Evolutionary conservation across 1,140 invertebrate genomes (phyloP).

Genomic region (Hyposmocoma kahamanoa): DNA sequence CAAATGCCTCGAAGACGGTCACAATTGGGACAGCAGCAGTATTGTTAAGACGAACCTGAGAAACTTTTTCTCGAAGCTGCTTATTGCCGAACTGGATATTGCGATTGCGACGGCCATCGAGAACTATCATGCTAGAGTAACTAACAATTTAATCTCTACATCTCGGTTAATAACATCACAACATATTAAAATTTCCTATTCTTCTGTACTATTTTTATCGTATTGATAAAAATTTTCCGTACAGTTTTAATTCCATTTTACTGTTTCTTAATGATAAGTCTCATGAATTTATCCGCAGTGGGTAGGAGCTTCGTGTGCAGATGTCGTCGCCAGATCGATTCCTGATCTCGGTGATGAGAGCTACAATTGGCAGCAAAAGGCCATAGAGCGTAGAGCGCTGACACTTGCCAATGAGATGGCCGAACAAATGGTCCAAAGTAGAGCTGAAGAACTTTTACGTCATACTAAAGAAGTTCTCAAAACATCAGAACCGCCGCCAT

Average conservation of each 20-base stretch:
- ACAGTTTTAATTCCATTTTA: not conserved
- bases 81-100: constrained; percentile 53
- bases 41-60: constrained; percentile 39
- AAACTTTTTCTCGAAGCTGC: constrained; percentile 44
- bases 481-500: constrained; percentile 35
- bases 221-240: not conserved
- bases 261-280: not conserved
- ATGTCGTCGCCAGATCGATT: constrained; percentile 18
- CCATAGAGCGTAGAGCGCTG: constrained; percentile 39
- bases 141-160: not conserved
- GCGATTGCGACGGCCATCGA: constrained; percentile 58
- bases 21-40: constrained; percentile 48
- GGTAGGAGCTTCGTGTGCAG: constrained; percentile 48
- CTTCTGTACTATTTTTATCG: not conserved
- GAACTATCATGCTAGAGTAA: constrained; percentile 56
- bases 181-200: not conserved
- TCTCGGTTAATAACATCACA: not conserved
- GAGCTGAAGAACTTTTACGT: constrained; percentile 35
- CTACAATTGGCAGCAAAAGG: constrained; percentile 34
- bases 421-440: constrained; percentile 48
- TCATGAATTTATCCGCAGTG: constrained; percentile 25
- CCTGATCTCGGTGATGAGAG: constrained; percentile 13
- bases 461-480: constrained; percentile 36
- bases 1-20: constrained; percentile 55
- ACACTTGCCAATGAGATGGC: constrained; percentile 43